Percentiles rank a stretch among this genome's conserved stretches.
phyloP scores from a whole-genome alignment of 2,113 vertebrate genomes.

The Perca flavescens region DNA sequence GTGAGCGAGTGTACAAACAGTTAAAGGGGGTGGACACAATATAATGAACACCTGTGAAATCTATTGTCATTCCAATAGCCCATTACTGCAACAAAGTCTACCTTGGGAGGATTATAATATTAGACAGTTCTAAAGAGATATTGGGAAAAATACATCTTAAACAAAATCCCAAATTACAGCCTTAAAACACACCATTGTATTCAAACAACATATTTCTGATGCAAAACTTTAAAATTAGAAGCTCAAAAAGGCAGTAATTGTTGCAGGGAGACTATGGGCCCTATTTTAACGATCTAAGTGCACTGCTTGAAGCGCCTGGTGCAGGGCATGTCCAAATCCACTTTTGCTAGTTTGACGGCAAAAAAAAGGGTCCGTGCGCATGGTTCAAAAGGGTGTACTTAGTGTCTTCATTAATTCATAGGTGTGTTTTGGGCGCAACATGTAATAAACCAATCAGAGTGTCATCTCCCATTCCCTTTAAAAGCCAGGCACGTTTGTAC shows the following conservation, averaged over 20 bases:
- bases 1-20: background rate
- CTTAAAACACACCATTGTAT: background rate
- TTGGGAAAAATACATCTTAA: background rate
- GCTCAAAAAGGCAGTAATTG: background rate
- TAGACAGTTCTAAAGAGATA: background rate
- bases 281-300: too few species aligned
- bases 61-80: background rate
- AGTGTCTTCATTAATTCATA: too few species aligned
- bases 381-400: too few species aligned
- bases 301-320: too few species aligned
- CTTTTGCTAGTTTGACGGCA: too few species aligned
- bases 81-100: background rate
- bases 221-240: background rate
- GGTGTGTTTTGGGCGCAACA: too few species aligned
- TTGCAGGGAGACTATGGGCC: background rate
- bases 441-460: too few species aligned
- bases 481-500: too few species aligned
- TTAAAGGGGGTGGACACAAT: background rate
- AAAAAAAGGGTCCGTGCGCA: too few species aligned
- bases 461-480: too few species aligned
- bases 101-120: background rate
- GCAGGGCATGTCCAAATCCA: too few species aligned
- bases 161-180: background rate
- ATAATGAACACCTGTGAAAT: constrained; percentile 31
- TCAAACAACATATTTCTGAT: background rate